Conservation (phyloP, 2,797 vertebrate species). For the Lepus oiostolus region DNA sequence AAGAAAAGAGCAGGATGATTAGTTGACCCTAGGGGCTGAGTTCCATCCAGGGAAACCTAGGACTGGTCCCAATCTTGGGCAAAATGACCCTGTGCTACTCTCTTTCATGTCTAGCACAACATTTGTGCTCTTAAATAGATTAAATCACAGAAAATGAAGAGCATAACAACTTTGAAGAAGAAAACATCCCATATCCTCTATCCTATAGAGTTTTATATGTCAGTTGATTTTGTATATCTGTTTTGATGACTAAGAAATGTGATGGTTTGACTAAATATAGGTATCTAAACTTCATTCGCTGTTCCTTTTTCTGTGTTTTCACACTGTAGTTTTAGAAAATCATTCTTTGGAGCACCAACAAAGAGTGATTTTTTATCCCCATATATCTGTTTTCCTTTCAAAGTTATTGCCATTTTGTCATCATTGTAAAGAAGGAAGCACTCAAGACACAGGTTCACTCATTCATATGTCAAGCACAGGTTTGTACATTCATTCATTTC, state of each 20-base stretch:
- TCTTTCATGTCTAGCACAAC: not conserved
- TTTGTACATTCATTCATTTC: not conserved
- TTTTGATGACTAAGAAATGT: not conserved
- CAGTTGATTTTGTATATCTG: not conserved
- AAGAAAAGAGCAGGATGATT: not conserved
- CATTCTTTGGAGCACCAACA: not conserved
- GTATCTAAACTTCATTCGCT: not conserved
- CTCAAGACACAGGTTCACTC: not conserved
- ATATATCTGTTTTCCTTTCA: not conserved
- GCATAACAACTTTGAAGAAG: not conserved
- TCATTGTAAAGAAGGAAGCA: not conserved
- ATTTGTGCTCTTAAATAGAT: not conserved
- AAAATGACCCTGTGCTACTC: not conserved
- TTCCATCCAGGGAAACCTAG: not conserved
- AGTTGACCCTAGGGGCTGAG: not conserved
- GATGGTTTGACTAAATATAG: not conserved
- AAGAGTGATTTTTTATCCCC: not conserved
- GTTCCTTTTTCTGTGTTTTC: not conserved
- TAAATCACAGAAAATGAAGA: slow-evolving; percentile 8
- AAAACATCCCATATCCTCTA: not conserved
- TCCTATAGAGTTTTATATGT: not conserved
- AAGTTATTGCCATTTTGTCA: not conserved
- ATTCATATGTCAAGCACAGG: not conserved
- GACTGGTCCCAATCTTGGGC: not conserved
- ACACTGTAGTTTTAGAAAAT: not conserved